These are phyloP conservation scores for Lycopodina hypogea DNA, from an alignment of 37 sponge, comb jelly and placozoan species.

Conservation along the genomic window DNA sequence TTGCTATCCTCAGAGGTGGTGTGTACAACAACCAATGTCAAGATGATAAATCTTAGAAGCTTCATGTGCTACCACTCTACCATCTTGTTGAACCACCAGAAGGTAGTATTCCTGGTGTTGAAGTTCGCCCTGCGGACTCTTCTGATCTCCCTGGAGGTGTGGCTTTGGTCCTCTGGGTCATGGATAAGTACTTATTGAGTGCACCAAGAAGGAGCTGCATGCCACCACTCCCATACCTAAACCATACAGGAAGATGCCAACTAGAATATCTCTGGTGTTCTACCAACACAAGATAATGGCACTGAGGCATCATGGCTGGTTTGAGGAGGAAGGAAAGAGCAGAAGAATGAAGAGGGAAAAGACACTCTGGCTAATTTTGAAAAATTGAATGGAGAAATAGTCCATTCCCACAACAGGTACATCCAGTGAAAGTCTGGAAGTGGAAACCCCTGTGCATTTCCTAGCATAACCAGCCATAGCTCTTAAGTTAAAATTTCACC, in stretches of 20 bases:
- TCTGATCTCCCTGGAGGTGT: slow-evolving; percentile 66
- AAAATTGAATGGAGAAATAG: background rate
- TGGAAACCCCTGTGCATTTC: no score
- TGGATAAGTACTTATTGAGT: slow-evolving; percentile 87
- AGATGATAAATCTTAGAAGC: slow-evolving; percentile 58
- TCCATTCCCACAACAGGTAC: no score
- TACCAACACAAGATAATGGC: slow-evolving; percentile 87
- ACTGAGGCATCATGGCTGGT: slow-evolving; percentile 68
- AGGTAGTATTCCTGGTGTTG: slow-evolving; percentile 52
- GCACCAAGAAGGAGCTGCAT: slow-evolving; percentile 88
- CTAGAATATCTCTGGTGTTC: slow-evolving; percentile 83
- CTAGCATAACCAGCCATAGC: no score
- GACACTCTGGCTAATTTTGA: slow-evolving; percentile 13
- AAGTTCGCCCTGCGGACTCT: slow-evolving; percentile 47
- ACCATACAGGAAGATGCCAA: slow-evolving; percentile 67
- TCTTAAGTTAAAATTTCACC: no score
- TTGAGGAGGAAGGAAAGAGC: slow-evolving; percentile 67
- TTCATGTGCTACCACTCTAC: slow-evolving; percentile 90
- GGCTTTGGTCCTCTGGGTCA: slow-evolving; percentile 72
- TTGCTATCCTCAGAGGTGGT: slow-evolving; percentile 62
- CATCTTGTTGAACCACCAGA: slow-evolving; percentile 50
- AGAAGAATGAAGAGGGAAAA: slow-evolving; percentile 22
- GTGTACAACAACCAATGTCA: slow-evolving; percentile 17
- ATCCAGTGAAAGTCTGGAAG: no score
- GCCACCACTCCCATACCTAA: slow-evolving; percentile 87